These are phyloP conservation scores for Aporrectodea caliginosa DNA, from an alignment of 1,140 invertebrate species.

Conservation along the genomic window DNA sequence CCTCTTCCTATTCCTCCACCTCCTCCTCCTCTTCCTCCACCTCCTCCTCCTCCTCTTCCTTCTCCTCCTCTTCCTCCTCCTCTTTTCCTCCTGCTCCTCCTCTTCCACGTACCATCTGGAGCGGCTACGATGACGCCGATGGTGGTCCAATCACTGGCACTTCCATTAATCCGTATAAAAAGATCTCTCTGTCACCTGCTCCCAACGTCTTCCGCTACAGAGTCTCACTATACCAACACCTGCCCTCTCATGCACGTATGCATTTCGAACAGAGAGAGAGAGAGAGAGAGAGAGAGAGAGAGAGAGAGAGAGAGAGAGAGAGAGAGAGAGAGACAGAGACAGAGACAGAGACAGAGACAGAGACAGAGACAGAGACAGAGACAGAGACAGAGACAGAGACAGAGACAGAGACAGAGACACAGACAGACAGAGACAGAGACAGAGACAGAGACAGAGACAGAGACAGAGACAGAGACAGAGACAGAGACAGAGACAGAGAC, in stretches of 20 bases:
- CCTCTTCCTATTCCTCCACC: no score
- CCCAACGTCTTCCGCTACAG: no score
- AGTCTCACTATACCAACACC: no score
- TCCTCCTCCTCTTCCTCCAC: no score
- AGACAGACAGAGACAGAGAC: background rate
- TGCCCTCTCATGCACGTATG: no score
- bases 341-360: background rate
- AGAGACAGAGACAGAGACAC: background rate
- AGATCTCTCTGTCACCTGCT: background rate
- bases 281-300: constrained; percentile 1
- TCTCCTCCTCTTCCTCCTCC: no score
- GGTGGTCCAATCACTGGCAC: background rate
- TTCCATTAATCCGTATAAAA: background rate
- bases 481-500: background rate
- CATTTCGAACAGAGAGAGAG: background rate
- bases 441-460: background rate
- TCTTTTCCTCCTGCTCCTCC: no score
- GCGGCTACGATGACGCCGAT: background rate
- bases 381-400: background rate
- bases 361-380: background rate
- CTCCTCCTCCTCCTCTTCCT: no score
- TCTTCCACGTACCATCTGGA: background rate
- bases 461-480: background rate
- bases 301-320: background rate
- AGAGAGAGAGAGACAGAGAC: background rate